Base-by-base conservation (phyloP, 2,797 vertebrate species). In the Acipenser transmontanus region DNA sequence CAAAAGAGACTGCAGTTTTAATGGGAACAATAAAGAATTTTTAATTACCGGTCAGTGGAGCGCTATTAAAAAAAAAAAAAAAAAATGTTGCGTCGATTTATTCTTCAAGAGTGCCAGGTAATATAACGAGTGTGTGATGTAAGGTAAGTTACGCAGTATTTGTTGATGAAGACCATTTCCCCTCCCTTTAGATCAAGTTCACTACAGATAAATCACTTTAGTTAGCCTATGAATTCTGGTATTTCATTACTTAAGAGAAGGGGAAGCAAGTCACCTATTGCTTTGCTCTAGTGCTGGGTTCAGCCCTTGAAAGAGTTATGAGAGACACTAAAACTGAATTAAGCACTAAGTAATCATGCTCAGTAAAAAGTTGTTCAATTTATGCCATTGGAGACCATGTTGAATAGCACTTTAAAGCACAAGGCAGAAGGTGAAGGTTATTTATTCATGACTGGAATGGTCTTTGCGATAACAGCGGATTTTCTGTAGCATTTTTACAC, bases 391-490 rank as follows among this genome's bases (percentile, higher is more conserved):
- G 61, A 65, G 49, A 34, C 4, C 34, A 34, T 34, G 34, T 20
- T 7, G 69, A 54, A 34, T 71, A 65, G 71, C 62, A 62, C 63
- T 61, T 66, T 47, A 63, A 59, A 11, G 34, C 12, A 20, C 51
- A 56, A 67, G 62, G 51, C 66, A 63, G 52, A 69, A 70, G 66
- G 64, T 73, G 70, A 76, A 77, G 71, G 74, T 76, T 76, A 77
- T 71, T 72, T 73, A 73, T 72, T 72, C 66, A 71, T 66, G 68
- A 64, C 34, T 34, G 34, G 34, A 34, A 34, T 34, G 34, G 34
- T 34, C 34, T 34, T 34, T 34, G 34, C 34, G 0, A 34, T 34
- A 34, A 0, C 34, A 34, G 2, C 34, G 1, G 34, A 34, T 34
- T 34, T 34, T 34, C 34, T 34, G 34, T 34, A 4, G 34, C 34